Percentiles rank a stretch among this genome's conserved stretches.
These are phyloP conservation scores for Coturnix japonica DNA, from an alignment of 2,113 vertebrate genomes.

Conservation along the genomic window DNA sequence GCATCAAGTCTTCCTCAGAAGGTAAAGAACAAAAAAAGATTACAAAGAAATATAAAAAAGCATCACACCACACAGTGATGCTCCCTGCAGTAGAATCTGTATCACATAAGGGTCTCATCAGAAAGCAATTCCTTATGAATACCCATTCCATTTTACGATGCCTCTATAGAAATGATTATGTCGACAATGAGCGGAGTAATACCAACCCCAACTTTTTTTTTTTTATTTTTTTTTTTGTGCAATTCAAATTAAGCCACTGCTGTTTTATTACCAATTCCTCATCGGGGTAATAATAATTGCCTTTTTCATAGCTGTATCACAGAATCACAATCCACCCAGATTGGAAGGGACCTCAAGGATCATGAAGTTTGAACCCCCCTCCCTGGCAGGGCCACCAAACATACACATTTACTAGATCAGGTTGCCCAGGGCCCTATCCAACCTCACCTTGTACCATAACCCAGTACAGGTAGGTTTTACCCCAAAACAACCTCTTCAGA, in stretches of 20 bases:
- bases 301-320: neutral
- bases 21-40: neutral
- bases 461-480: neutral
- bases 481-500: neutral
- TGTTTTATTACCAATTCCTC: neutral
- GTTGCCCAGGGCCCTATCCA: too few species aligned
- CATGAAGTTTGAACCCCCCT: too few species aligned
- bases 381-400: too few species aligned
- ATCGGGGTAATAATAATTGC: neutral
- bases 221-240: neutral
- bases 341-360: too few species aligned
- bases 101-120: neutral
- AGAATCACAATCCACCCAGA: too few species aligned
- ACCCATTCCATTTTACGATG: neutral
- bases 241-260: neutral
- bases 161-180: neutral
- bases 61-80: neutral
- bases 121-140: neutral
- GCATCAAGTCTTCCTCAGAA: neutral
- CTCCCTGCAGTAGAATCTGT: neutral
- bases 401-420: too few species aligned
- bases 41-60: neutral
- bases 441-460: neutral
- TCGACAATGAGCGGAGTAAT: neutral
- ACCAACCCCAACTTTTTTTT: neutral